Evolutionary conservation across 2,797 vertebrate genomes (phyloP).

Genomic region (Phoxinus dragarum): DNA sequence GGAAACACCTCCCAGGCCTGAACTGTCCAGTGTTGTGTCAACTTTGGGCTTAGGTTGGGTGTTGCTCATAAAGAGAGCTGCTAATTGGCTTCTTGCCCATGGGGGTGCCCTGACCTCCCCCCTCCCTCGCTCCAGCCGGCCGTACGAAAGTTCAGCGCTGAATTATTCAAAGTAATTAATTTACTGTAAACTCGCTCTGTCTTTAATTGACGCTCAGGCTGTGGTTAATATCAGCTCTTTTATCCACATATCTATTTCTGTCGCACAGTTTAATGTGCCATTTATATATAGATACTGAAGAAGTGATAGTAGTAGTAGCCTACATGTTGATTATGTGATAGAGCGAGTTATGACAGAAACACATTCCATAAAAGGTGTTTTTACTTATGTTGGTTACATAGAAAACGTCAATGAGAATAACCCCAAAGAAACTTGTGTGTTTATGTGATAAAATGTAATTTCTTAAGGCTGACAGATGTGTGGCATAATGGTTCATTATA

Average conservation of each 20-base stretch:
- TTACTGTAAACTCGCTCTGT: constrained; percentile 68
- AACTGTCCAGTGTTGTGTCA: constrained; percentile 60
- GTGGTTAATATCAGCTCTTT: constrained; percentile 48
- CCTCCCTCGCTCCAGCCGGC: constrained; percentile 65
- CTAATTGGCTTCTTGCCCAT: constrained; percentile 77
- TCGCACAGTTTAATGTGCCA: neutral
- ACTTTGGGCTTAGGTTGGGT: constrained; percentile 59
- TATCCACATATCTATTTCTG: constrained; percentile 36
- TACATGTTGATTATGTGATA: too few relatives aligned
- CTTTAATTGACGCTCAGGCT: constrained; percentile 71
- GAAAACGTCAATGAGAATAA: neutral
- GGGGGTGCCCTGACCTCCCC: constrained; percentile 64
- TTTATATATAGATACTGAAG: constrained; percentile 2
- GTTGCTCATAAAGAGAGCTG: constrained; percentile 67
- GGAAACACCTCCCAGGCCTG: constrained; percentile 53
- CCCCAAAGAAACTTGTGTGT: neutral
- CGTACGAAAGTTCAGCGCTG: constrained; percentile 81
- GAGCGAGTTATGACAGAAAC: constrained; percentile 48
- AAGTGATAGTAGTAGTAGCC: neutral
- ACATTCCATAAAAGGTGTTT: constrained; percentile 35
- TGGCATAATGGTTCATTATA: neutral
- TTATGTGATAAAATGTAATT: neutral
- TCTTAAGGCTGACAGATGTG: neutral
- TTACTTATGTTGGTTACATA: neutral
- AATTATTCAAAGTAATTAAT: constrained; percentile 84